Conservation (phyloP, 2,113 vertebrate genomes). For the Aix galericulata region DNA sequence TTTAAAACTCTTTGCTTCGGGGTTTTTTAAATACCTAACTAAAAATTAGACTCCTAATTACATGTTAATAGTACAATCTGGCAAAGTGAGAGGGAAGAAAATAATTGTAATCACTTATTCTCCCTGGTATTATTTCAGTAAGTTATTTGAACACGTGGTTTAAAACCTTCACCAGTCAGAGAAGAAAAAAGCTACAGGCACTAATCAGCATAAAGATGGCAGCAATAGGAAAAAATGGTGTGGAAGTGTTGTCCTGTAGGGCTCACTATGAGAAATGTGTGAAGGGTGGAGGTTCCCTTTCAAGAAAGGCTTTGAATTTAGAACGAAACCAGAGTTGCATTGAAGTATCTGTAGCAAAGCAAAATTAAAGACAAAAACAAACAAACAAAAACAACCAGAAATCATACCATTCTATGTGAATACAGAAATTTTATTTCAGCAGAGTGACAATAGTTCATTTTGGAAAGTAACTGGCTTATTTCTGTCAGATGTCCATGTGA, state of each 20-base stretch:
- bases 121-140: constrained; percentile 33
- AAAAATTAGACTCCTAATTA: constrained; percentile 59
- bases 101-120: constrained; percentile 22
- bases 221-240: background rate
- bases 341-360: background rate
- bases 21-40: constrained; percentile 51
- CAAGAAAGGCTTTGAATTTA: background rate
- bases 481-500: background rate
- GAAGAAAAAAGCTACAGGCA: background rate
- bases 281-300: background rate
- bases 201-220: background rate
- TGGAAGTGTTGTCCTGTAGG: background rate
- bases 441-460: background rate
- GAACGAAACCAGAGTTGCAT: background rate
- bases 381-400: background rate
- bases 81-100: constrained; percentile 37
- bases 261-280: background rate
- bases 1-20: constrained; percentile 34
- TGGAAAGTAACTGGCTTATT: background rate
- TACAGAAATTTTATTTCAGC: background rate
- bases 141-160: background rate
- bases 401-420: background rate
- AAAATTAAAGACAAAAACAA: background rate
- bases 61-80: constrained; percentile 37
- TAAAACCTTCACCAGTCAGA: background rate